A percentile compares a stretch with the other conserved stretches of the same genome.
Evolutionary conservation across 2,888 invertebrate genomes (phyloP).

Genomic region (Hypselothyrea guttata): DNA sequence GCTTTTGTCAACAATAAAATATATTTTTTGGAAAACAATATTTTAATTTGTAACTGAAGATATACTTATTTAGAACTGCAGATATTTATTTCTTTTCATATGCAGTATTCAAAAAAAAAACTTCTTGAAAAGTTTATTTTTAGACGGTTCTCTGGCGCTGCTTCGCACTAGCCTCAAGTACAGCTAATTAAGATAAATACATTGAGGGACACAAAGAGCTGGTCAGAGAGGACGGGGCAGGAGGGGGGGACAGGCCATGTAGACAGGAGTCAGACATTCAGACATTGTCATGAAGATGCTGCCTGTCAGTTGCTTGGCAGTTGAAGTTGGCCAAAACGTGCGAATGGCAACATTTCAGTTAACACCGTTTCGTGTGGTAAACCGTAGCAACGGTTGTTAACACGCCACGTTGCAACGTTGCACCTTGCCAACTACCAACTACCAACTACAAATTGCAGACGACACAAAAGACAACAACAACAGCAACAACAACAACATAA

Average conservation of each 20-base stretch:
- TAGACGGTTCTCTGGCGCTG: slow-evolving; percentile 9
- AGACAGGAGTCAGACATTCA: slow-evolving; percentile 6
- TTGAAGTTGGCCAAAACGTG: slow-evolving; percentile 43
- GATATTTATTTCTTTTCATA: too few relatives aligned
- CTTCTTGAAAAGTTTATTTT: slow-evolving; percentile 11
- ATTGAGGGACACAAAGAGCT: slow-evolving; percentile 9
- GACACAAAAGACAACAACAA: slow-evolving; percentile 49
- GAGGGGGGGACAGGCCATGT: background rate
- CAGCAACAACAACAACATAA: slow-evolving; percentile 8
- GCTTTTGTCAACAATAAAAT: too few relatives aligned
- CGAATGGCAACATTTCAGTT: slow-evolving; percentile 63
- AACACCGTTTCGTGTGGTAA: slow-evolving; percentile 51
- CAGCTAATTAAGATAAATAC: slow-evolving; percentile 69
- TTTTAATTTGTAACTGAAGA: too few relatives aligned
- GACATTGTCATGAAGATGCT: slow-evolving; percentile 48
- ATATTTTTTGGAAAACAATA: too few relatives aligned
- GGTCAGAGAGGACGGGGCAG: slow-evolving; percentile 1
- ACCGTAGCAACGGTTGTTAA: slow-evolving; percentile 74
- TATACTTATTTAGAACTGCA: too few relatives aligned
- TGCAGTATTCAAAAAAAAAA: background rate
- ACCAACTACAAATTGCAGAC: slow-evolving; percentile 73
- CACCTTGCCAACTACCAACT: slow-evolving; percentile 48
- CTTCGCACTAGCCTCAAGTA: slow-evolving; percentile 7
- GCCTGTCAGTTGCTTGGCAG: slow-evolving; percentile 60
- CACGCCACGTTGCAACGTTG: slow-evolving; percentile 41